These are phyloP conservation scores for Urocitellus parryii DNA, from an alignment of 2,113 vertebrate species.

Conservation along the genomic window DNA sequence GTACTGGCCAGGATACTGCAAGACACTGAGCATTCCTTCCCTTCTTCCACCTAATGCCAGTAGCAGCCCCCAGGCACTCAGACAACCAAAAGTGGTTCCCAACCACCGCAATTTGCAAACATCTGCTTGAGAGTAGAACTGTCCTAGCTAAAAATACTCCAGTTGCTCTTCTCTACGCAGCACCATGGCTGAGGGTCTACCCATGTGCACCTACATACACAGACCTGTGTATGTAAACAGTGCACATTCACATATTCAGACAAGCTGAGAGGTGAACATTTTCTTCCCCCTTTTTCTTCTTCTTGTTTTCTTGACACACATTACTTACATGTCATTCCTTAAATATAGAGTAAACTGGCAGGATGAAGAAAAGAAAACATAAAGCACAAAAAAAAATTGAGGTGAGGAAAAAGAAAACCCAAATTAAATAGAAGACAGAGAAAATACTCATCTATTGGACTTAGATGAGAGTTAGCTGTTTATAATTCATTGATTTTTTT, in stretches of 20 bases:
- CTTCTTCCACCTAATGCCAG: background rate
- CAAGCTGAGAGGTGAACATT: background rate
- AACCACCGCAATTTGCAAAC: background rate
- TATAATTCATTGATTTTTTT: background rate
- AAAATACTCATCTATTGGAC: background rate
- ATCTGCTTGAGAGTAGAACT: background rate
- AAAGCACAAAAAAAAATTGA: background rate
- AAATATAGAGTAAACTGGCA: background rate
- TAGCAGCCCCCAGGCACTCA: background rate
- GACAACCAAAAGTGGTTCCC: background rate
- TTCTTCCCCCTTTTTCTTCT: background rate
- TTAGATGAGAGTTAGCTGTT: background rate
- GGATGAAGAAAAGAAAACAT: background rate
- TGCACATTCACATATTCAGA: background rate
- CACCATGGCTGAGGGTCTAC: background rate
- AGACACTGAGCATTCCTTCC: background rate
- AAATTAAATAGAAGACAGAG: constrained; percentile 24
- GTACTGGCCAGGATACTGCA: background rate
- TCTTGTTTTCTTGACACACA: constrained; percentile 5
- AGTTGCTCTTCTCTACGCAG: background rate
- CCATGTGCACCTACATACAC: background rate
- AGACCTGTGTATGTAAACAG: background rate
- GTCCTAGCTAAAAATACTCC: background rate
- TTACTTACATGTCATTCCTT: background rate
- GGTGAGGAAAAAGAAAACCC: background rate